Evolutionary conservation across 2,113 vertebrate genomes (phyloP).

Genomic region (Mus pahari): DNA sequence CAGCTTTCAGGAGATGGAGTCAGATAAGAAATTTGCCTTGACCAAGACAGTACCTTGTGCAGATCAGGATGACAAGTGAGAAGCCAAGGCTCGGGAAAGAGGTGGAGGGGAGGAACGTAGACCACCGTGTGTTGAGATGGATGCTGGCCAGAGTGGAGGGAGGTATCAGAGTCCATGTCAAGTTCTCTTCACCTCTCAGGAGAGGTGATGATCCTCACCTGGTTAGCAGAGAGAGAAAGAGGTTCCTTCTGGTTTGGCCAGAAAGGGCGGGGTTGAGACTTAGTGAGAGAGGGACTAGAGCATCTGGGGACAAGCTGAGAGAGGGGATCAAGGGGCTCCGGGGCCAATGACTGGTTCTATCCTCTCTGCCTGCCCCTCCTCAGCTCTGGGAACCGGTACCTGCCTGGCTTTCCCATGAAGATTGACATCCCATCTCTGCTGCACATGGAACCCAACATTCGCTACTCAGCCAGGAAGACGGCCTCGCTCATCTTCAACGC

Average conservation of each 20-base stretch:
- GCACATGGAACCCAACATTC: conserved; percentile 79
- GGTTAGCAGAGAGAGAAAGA: background rate
- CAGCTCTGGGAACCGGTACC: conserved; percentile 73
- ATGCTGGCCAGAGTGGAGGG: background rate
- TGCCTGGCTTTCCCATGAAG: conserved; percentile 80
- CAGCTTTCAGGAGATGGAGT: conserved; percentile 78
- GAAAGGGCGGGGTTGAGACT: background rate
- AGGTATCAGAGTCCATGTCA: background rate
- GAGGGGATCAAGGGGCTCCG: background rate
- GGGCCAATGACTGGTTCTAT: background rate
- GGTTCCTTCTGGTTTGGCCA: background rate
- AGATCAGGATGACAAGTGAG: conserved; percentile 70
- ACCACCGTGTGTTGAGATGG: background rate
- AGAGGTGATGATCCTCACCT: background rate
- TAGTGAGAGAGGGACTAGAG: background rate
- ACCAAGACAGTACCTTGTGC: conserved; percentile 66
- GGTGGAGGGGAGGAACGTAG: background rate
- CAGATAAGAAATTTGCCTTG: conserved; percentile 76
- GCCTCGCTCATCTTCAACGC: conserved; percentile 74
- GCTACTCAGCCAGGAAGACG: conserved; percentile 78
- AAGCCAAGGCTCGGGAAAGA: background rate
- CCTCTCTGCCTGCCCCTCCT: background rate
- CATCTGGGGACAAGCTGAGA: background rate
- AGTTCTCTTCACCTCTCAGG: background rate
- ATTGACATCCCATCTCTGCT: conserved; percentile 76